Conservation (phyloP, 2,113 vertebrate species). For the Chloroceryle aenea region DNA sequence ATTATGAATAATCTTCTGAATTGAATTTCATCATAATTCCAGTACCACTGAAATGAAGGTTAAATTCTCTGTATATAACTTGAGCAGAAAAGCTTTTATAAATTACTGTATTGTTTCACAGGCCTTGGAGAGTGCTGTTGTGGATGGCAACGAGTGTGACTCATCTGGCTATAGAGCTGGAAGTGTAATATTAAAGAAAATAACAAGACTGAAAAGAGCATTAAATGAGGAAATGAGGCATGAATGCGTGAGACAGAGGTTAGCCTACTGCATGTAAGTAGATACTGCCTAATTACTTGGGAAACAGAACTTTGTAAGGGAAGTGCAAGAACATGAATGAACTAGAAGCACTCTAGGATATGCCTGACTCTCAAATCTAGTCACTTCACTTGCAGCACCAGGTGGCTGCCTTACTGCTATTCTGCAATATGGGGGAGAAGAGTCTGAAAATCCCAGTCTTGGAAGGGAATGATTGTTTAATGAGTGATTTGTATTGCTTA, state of each 20-base stretch:
- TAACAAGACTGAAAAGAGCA: slow-evolving; percentile 79
- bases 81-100: slow-evolving; percentile 75
- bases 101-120: slow-evolving; percentile 82
- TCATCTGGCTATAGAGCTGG: slow-evolving; percentile 78
- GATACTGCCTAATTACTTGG: slow-evolving; percentile 60
- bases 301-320: slow-evolving; percentile 16
- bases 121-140: slow-evolving; percentile 75
- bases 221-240: slow-evolving; percentile 87
- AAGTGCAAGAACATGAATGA: slow-evolving; percentile 50
- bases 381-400: slow-evolving; percentile 3
- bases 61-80: slow-evolving; percentile 65
- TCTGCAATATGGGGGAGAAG: not conserved
- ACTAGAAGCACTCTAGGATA: not conserved
- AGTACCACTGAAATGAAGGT: slow-evolving; percentile 78
- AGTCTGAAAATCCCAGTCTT: not conserved
- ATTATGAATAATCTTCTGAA: slow-evolving; percentile 66
- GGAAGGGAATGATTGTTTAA: not conserved
- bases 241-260: slow-evolving; percentile 66
- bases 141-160: slow-evolving; percentile 78
- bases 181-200: slow-evolving; percentile 82
- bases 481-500: not conserved
- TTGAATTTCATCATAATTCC: slow-evolving; percentile 70
- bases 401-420: not conserved
- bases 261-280: slow-evolving; percentile 58
- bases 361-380: not conserved